A percentile compares a stretch with the other conserved stretches of the same genome.
Evolutionary conservation across 2,113 vertebrate genomes (phyloP).

Genomic region (Phrynocephalus versicolor): DNA sequence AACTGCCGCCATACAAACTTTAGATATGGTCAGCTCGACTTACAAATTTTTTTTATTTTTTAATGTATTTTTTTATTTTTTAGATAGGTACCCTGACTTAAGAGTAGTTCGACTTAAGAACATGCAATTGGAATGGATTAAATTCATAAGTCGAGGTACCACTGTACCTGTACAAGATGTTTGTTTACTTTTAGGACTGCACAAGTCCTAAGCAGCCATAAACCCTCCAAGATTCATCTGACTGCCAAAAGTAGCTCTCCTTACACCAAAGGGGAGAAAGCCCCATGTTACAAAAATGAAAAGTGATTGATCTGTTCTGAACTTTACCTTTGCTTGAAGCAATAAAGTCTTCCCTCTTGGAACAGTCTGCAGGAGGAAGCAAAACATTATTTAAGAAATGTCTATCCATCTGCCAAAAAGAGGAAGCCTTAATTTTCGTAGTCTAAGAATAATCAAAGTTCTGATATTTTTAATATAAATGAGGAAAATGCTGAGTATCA

Average conservation of each 20-base stretch:
- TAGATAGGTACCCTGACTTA: too few relatives aligned
- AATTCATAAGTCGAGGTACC: too few relatives aligned
- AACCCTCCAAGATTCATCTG: not conserved
- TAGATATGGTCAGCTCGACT: too few relatives aligned
- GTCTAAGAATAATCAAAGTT: not conserved
- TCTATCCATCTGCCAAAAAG: not conserved
- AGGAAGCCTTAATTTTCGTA: not conserved
- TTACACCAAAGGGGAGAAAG: not conserved
- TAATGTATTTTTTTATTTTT: too few relatives aligned
- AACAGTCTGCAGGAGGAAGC: conserved; percentile 80
- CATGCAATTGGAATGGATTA: too few relatives aligned
- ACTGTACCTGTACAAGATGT: not conserved
- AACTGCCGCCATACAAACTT: too few relatives aligned
- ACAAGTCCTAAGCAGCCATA: not conserved
- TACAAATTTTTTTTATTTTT: too few relatives aligned
- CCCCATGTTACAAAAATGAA: not conserved
- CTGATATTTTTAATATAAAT: not conserved
- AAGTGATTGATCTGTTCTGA: not conserved
- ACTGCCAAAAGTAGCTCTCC: not conserved
- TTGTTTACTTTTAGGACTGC: not conserved
- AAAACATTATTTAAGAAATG: conserved; percentile 17
- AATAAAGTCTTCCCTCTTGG: conserved; percentile 92
- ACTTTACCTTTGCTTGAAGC: conserved; percentile 94
- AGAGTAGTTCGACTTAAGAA: too few relatives aligned
- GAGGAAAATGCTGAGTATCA: not conserved